Base-by-base conservation (phyloP, 2,113 vertebrate species). In the Gila orcuttii region DNA sequence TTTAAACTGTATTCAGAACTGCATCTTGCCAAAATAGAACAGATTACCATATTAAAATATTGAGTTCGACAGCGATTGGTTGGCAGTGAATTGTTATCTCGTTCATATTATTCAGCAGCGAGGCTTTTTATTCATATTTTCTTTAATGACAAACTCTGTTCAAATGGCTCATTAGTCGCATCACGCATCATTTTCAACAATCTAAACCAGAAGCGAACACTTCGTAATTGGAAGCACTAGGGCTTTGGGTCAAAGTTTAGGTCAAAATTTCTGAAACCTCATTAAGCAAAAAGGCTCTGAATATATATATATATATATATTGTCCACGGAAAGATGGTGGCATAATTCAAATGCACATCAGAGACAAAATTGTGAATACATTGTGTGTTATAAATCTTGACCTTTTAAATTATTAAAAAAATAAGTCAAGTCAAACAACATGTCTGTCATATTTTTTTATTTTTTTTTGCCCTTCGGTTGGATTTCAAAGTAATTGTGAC, bases 171-270 rank as follows among this genome's bases (percentile, higher is more conserved):
- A 90, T 93, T 92, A 92, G 92, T 91, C 84, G 79, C 86, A 81
- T 83, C 91, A 92, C 90, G 92, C 91, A 92, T 90, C 89, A 93
- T 92, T 92, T 89, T 89, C 89, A 91, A 92, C 91, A 89, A 85
- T 90, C 88, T 79, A 86, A 93, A 92, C 89, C 85, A 15, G 91
- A 91, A 89, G 89, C 0, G 5, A 66, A 71, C 89, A 85, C 78
- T 52, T 87, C 73, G 90, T 93, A 94, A 94, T 93, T 93, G 93
- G 92, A 91, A 87, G 77, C 79, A 85, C 86, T 87, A 89, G 87
- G 39, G 91, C 42, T 88, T 93, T 82, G 86, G 93, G 93, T 92
- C 92, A 85, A 77, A 85, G 87, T 88, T 89, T 88, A 87, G 89
- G 92, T 66, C 39, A 66, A 31, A 2, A 50, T 28, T 17, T 19